Base-by-base conservation (phyloP, 1,140 invertebrate species). In the Brachionus calyciflorus region DNA sequence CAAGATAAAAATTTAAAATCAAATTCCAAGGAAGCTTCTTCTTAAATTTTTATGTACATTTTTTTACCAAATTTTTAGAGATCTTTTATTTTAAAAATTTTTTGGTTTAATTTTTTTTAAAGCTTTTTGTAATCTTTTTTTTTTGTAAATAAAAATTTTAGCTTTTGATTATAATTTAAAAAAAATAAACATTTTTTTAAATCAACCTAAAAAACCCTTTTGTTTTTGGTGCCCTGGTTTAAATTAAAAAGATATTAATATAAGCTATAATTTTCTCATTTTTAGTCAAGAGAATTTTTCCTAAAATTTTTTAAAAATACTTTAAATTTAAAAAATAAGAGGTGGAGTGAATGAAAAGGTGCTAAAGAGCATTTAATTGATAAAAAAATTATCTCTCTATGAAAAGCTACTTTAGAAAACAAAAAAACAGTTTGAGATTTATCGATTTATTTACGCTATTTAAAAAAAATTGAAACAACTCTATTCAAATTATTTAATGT, bases 331-430 rank as follows among this genome's bases (percentile, higher is more conserved):
- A n/a, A n/a, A n/a, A n/a, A n/a, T n/a, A n/a, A n/a, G 33, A 33
- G 19, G 28, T 30, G 19, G 14, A 30, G 55, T 60, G 12, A 7
- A n/a, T n/a, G n/a, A n/a, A n/a, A 33, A 60, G n/a, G 30, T 37
- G 55, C 17, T 4, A 37, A 17, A 37, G 33, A n/a, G n/a, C n/a
- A n/a, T 37, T 60, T 37, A 60, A 17, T 60, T 60, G 55, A 60
- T 60, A 60, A 60, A 33, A 28, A 60, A 60, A 60, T 60, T 60
- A 60, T 60, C 55, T 60, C 55, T 33, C 19, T 60, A 60, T 41
- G 55, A 33, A 60, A 37, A 60, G 30, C 55, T 37, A 37, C 55
- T 60, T 60, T n/a, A n/a, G 55, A 60, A 14, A 33, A 19, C 17
- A 37, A 37, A 17, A 37, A 33, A 33, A 60, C 55, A 60, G 55